Conservation (phyloP, 2,888 invertebrate genomes). For the Polyommatus iphigenia region DNA sequence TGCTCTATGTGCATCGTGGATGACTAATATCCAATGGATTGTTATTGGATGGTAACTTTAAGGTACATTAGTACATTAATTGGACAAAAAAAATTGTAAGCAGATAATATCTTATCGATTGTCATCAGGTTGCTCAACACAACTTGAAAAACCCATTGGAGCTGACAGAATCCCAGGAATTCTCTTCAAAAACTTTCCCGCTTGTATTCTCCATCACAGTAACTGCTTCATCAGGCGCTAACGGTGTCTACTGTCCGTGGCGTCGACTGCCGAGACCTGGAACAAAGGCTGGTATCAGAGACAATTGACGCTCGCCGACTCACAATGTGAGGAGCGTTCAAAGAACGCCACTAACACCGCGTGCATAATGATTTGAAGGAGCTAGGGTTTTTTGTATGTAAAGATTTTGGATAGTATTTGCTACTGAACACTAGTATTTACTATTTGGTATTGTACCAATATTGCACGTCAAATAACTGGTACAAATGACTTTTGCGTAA, state of each 20-base stretch:
- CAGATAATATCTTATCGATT: no score
- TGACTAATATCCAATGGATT: no score
- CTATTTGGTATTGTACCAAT: neutral
- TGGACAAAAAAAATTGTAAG: no score
- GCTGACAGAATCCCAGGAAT: neutral
- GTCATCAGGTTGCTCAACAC: no score
- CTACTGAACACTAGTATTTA: neutral
- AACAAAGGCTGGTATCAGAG: conserved; percentile 28
- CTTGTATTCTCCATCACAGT: neutral
- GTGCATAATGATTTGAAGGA: neutral
- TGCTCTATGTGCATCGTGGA: no score
- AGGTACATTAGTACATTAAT: no score
- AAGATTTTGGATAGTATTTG: neutral
- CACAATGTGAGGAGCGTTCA: conserved; percentile 20
- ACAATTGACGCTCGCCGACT: conserved; percentile 25
- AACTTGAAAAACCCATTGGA: neutral
- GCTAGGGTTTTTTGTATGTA: neutral
- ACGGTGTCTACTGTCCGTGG: conserved; percentile 22
- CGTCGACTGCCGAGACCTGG: conserved; percentile 19
- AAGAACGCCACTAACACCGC: conserved; percentile 6
- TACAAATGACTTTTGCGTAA: no score
- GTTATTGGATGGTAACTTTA: no score
- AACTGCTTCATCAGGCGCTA: conserved; percentile 7
- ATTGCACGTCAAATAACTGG: no score
- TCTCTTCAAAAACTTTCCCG: neutral